Base-by-base conservation (phyloP, 2,797 vertebrate species). In the Brachyrhaphis roseni region DNA sequence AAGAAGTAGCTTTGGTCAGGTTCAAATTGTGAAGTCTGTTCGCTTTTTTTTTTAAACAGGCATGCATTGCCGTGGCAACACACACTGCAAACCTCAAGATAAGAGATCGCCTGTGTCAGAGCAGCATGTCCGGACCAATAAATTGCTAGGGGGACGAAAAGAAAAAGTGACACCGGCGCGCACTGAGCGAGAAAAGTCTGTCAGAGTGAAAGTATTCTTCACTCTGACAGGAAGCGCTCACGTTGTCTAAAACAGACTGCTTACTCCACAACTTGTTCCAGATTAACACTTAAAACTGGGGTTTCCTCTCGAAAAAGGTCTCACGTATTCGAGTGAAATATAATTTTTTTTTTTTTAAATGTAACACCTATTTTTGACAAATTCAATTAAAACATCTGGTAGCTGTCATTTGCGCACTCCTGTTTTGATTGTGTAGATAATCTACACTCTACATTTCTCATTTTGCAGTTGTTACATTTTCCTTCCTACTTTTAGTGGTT, bases 201-300 rank as follows among this genome's bases (percentile, higher is more conserved):
- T 75, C 74, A 59, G 41, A 76, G 59, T 64, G 74, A 62, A 76
- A 76, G 55, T 31, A 1, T 26, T 75, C 55, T 31, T 1, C 26
- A 15, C 23, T n/a, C n/a, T n/a, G 15, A 36, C 20, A 55, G 49
- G 72, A 74, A 74, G 39, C 1, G 49, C 34, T 74, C 49, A 13
- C 3, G 10, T 26, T 36, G 71, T 12, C 72, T 73, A 7, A 53
- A 74, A 74, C 46, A 26, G 8, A 34, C 16, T 5, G 71, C 28
- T 46, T 26, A 49, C 46, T 36, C 18, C 5, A 74, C 47, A 51
- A 36, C 10, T 7, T 34, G 45, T 36, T 74, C 47, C 10, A 23
- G 31, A 15, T 23, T 15, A 51, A 51, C 16, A 20, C 49, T 2
- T 23, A 15, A 53, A 74, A 13, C 18, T 1, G 26, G 8, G 39